A percentile compares a stretch with the other conserved stretches of the same genome.
These are phyloP conservation scores for Xylophagus ater DNA, from an alignment of 2,888 invertebrate genomes.

Conservation along the genomic window DNA sequence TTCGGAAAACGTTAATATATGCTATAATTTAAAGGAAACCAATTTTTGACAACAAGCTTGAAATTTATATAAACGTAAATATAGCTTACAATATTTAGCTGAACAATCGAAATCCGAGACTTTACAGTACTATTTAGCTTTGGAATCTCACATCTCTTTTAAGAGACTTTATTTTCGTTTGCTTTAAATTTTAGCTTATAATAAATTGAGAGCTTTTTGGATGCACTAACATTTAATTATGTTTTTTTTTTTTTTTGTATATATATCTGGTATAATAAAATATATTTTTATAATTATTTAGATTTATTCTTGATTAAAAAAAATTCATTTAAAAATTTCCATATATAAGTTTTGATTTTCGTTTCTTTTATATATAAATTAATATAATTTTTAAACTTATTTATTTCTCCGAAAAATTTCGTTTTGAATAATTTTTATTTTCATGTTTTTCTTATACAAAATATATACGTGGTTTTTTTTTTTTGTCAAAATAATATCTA, in stretches of 20 bases:
- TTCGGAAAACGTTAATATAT: too few relatives aligned
- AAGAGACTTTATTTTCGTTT: too few relatives aligned
- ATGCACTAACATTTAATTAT: conserved; percentile 24
- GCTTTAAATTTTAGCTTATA: too few relatives aligned
- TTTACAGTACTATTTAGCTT: too few relatives aligned
- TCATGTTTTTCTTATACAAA: conserved; percentile 16
- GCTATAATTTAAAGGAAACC: too few relatives aligned
- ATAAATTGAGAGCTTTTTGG: conserved; percentile 16
- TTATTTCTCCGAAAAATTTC: conserved; percentile 1
- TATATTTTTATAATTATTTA: background rate
- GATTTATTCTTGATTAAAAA: conserved; percentile 3
- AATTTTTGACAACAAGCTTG: too few relatives aligned
- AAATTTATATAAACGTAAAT: too few relatives aligned
- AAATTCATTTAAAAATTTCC: background rate
- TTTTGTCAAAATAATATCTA: conserved; percentile 12
- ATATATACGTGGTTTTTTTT: conserved; percentile 16
- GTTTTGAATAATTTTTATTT: conserved; percentile 5
- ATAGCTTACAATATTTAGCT: too few relatives aligned
- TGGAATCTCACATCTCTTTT: too few relatives aligned
- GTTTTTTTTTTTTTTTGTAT: conserved; percentile 3
- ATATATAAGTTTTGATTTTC: background rate
- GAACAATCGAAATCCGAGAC: too few relatives aligned
- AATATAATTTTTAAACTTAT: background rate
- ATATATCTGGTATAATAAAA: conserved; percentile 1
- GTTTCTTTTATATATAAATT: background rate